Conservation (phyloP, 2,113 vertebrate genomes). For the Clinocottus analis region DNA sequence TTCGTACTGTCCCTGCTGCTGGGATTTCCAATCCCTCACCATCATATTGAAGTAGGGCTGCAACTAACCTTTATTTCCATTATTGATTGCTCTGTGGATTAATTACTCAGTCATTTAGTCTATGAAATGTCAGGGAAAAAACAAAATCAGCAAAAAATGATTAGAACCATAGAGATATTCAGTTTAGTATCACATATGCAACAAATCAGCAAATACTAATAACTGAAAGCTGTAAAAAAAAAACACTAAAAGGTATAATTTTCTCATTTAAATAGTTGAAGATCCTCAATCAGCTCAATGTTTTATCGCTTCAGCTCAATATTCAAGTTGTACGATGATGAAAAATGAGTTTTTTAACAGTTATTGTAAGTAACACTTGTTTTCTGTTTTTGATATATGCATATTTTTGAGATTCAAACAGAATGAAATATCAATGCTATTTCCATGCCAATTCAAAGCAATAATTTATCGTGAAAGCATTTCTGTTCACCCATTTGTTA, state of each 20-base stretch:
- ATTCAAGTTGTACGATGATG: neutral
- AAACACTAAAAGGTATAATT: neutral
- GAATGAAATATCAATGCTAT: neutral
- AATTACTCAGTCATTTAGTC: neutral
- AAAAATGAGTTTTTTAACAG: neutral
- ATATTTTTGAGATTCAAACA: neutral
- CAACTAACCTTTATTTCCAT: neutral
- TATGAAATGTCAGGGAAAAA: neutral
- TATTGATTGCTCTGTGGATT: neutral
- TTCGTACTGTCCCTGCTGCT: conserved; percentile 26
- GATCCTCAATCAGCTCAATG: neutral
- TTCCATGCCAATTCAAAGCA: neutral
- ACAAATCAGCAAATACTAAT: neutral
- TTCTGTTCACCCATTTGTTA: neutral
- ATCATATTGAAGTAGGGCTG: neutral
- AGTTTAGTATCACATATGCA: neutral
- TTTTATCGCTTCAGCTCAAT: neutral
- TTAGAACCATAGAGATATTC: neutral
- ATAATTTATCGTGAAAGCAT: conserved; percentile 3
- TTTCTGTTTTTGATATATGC: neutral
- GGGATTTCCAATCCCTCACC: conserved; percentile 10
- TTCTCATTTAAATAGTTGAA: neutral
- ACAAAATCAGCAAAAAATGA: neutral
- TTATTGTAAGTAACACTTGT: neutral
- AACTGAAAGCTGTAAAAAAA: neutral